Conservation (phyloP, 1,140 invertebrate species). For the Drosophila kikkawai region DNA sequence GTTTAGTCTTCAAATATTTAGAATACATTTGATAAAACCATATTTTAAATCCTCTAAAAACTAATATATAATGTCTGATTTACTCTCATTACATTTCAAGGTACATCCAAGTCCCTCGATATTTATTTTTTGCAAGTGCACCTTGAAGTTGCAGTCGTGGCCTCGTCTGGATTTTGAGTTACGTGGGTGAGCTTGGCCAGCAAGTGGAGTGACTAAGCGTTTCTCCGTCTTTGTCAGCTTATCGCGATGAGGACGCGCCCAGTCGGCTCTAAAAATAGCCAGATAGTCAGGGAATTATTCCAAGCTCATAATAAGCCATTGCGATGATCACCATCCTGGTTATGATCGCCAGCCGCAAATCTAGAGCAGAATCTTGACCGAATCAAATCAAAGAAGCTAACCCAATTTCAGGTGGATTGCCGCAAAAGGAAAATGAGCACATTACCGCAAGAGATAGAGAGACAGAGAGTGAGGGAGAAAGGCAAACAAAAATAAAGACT, state of each 20-base stretch:
- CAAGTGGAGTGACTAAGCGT: conserved; percentile 82
- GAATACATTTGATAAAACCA: not conserved
- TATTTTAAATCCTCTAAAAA: not conserved
- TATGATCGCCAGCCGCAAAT: conserved; percentile 42
- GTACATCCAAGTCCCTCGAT: not conserved
- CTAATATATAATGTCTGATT: not conserved
- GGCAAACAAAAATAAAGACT: conserved; percentile 1
- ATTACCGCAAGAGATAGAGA: conserved; percentile 53
- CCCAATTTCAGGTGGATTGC: conserved; percentile 66
- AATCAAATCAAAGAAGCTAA: conserved; percentile 48
- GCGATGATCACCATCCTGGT: conserved; percentile 35
- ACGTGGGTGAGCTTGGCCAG: conserved; percentile 80
- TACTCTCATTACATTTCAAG: not conserved
- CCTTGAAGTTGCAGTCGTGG: conserved; percentile 56
- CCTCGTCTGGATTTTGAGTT: conserved; percentile 63
- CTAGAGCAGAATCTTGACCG: conserved; percentile 73
- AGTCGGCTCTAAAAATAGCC: conserved; percentile 71
- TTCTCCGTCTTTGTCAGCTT: conserved; percentile 48
- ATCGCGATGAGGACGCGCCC: conserved; percentile 76
- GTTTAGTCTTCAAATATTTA: not conserved
- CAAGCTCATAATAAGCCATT: conserved; percentile 42
- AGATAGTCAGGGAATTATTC: conserved; percentile 25
- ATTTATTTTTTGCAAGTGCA: conserved; percentile 3
- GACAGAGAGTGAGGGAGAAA: conserved; percentile 23
- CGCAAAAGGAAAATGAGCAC: conserved; percentile 81